phyloP scores from a whole-genome alignment of 2,888 invertebrate genomes.

The Amblyteles armatorius region DNA sequence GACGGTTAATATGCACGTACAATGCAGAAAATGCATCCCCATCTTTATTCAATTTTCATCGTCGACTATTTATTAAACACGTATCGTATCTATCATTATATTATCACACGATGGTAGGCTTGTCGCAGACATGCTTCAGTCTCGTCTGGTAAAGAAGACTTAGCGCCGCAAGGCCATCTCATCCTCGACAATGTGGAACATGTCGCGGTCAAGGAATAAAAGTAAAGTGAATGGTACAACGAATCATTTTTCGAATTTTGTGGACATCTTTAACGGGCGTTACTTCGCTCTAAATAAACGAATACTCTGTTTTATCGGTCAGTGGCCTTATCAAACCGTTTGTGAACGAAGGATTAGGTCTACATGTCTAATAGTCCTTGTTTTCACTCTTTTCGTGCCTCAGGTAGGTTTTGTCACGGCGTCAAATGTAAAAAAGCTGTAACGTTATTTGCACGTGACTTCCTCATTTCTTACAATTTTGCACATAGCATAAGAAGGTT shows the following conservation, averaged over 20 bases:
- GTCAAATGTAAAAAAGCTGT: no score
- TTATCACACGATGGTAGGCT: no score
- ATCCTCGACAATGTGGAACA: background rate
- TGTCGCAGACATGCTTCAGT: background rate
- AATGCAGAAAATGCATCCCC: background rate
- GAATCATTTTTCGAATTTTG: background rate
- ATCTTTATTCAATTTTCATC: background rate
- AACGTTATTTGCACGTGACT: no score
- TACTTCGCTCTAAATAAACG: constrained; percentile 23
- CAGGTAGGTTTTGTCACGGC: no score
- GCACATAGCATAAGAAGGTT: no score
- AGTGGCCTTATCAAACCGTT: constrained; percentile 24
- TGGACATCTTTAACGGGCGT: constrained; percentile 2
- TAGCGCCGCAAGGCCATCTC: no score
- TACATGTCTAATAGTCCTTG: background rate
- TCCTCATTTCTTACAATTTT: no score
- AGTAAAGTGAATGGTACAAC: background rate
- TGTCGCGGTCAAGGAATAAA: background rate
- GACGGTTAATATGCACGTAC: background rate
- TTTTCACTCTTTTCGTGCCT: background rate
- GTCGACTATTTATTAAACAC: background rate
- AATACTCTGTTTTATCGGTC: background rate
- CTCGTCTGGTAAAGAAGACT: background rate
- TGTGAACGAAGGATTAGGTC: background rate
- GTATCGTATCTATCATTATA: background rate